These are phyloP conservation scores for Pinna nobilis DNA, from an alignment of 1,140 invertebrate species.

Conservation along the genomic window DNA sequence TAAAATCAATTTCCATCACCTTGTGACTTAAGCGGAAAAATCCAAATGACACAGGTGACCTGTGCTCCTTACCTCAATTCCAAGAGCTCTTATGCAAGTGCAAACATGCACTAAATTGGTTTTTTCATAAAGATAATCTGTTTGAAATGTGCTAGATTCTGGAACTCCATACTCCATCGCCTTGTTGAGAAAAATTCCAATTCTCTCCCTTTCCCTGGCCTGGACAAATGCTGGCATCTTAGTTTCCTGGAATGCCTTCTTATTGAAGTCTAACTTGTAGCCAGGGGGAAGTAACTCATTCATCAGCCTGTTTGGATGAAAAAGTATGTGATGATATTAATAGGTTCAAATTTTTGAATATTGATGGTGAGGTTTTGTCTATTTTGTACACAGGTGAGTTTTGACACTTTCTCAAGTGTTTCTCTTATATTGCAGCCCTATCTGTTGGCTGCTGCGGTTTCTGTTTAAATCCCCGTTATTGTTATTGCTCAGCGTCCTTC, in stretches of 20 bases:
- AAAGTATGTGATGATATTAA: not conserved
- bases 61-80: constrained; percentile 59
- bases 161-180: constrained; percentile 57
- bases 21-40: not conserved
- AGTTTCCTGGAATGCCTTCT: constrained; percentile 54
- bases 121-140: constrained; percentile 65
- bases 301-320: constrained; percentile 53
- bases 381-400: too few species aligned
- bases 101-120: constrained; percentile 65
- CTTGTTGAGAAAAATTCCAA: constrained; percentile 57
- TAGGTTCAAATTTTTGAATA: not conserved
- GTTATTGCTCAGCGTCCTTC: too few species aligned
- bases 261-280: constrained; percentile 56
- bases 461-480: too few species aligned
- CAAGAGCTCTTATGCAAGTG: constrained; percentile 59
- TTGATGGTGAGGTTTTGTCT: too few species aligned
- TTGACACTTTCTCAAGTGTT: too few species aligned
- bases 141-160: constrained; percentile 59
- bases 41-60: too few species aligned
- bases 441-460: too few species aligned
- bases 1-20: not conserved
- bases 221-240: constrained; percentile 54
- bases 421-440: too few species aligned
- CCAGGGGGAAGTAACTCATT: constrained; percentile 54
- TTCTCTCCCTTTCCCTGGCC: constrained; percentile 59